Evolutionary conservation across 2,797 vertebrate species (phyloP).

Genomic region (Perodicticus potto): DNA sequence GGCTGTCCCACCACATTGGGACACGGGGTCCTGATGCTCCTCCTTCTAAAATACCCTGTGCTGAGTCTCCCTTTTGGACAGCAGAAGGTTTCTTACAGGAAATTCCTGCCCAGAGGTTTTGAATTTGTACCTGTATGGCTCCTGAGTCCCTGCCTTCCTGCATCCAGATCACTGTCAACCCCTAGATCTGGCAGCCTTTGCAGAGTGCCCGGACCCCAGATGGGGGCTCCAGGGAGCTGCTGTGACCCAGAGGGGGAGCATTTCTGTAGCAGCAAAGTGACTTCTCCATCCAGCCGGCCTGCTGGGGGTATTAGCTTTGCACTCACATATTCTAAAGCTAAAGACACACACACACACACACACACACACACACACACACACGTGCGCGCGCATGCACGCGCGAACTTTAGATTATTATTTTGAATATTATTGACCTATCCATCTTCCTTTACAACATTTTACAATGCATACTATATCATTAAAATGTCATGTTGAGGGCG

Average conservation of each 20-base stretch:
- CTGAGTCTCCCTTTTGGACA: neutral
- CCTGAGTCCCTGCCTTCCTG: neutral
- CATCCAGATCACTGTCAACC: neutral
- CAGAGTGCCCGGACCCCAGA: neutral
- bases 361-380: neutral
- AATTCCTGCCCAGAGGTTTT: accelerated
- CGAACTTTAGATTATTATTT: neutral
- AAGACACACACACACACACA: neutral
- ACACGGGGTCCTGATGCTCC: neutral
- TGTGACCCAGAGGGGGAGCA: neutral
- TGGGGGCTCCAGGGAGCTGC: too few relatives aligned
- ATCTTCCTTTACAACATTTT: neutral
- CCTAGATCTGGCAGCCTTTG: neutral
- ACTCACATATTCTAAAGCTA: neutral
- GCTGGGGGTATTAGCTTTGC: neutral
- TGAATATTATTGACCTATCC: neutral
- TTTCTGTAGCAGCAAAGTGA: neutral
- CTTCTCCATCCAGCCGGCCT: neutral
- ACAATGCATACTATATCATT: accelerated
- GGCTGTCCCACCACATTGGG: neutral
- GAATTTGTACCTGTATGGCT: neutral
- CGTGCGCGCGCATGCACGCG: too few relatives aligned
- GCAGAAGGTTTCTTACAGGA: neutral
- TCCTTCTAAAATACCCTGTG: neutral
- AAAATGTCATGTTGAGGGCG: neutral